Conservation (phyloP, 1,140 invertebrate species). For the Octopus sinensis region DNA sequence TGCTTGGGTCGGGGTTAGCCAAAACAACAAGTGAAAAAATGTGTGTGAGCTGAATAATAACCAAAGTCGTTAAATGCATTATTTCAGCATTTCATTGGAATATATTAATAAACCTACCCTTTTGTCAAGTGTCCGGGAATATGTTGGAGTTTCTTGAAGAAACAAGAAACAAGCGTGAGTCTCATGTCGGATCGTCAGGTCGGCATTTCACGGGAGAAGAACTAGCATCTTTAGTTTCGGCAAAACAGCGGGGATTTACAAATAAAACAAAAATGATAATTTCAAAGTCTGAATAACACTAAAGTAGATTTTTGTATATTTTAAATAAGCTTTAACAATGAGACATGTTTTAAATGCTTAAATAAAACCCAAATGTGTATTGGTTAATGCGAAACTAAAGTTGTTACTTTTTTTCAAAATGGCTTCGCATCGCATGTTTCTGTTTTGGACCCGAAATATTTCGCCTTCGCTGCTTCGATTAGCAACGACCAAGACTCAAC, state of each 20-base stretch:
- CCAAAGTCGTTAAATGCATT: background rate
- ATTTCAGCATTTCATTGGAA: background rate
- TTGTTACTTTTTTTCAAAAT: too few relatives aligned
- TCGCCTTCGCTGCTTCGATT: too few relatives aligned
- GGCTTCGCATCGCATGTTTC: too few relatives aligned
- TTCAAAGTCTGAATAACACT: background rate
- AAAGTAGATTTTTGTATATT: background rate
- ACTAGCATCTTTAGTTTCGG: background rate
- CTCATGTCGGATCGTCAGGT: background rate
- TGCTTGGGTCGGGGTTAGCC: background rate
- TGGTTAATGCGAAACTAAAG: too few relatives aligned
- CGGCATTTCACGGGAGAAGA: background rate
- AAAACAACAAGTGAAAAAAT: background rate
- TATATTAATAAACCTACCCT: background rate
- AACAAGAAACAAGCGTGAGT: background rate
- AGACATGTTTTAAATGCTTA: too few relatives aligned
- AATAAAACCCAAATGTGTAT: too few relatives aligned
- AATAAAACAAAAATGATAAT: background rate
- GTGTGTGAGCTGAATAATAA: background rate
- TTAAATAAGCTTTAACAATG: too few relatives aligned
- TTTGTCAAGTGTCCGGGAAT: background rate
- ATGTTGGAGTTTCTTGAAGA: background rate
- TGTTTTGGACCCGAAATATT: too few relatives aligned
- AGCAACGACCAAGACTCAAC: too few relatives aligned
- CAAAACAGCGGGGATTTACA: background rate